Evolutionary conservation across 1,140 invertebrate species (phyloP), one percentile per base, ranked within the genome.

Genomic region (Atta colombica): DNA sequence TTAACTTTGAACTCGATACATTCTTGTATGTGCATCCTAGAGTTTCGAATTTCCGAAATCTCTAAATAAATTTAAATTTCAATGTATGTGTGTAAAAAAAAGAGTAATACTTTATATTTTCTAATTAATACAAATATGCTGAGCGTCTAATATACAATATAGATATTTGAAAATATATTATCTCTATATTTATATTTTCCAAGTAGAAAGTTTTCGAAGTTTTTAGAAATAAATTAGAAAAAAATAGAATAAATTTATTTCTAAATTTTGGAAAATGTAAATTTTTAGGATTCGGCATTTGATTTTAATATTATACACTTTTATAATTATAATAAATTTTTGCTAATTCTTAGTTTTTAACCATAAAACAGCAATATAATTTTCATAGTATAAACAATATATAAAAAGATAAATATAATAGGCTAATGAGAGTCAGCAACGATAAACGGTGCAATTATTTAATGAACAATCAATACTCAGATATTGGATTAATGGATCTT

Each of bases 201-300:
- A 49, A 18, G 14, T 28, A 69, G 8, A 18, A 21, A n/a, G 14
- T 68, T 39, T 39, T 65, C 14, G 0, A 25, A 25, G 12, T 49
- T 69, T 71, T 28, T 71, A 5, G n/a, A n/a, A n/a, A n/a, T n/a
- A n/a, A n/a, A n/a, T n/a, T n/a, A n/a, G n/a, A n/a, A n/a, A n/a
- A n/a, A n/a, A n/a, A n/a, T n/a, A n/a, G n/a, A 53, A 72, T n/a
- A 74, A 53, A 58, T 39, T 21, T 74, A 7, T 14, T n/a, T 53
- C 8, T 4, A 6, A 4, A 7, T 58, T 55, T 31, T 35, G 10
- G n/a, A 0, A 58, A 45, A 55, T 39, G 72, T 58, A 58, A 21
- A 39, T 75, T 14, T 21, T 60, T 3, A 55, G 7, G 2, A 12
- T 4, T 25, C 0, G 25, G 0, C 12, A 25, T 18, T 12, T 35